Conservation (phyloP, 2,797 vertebrate species). For the Hydrocynus forskahlii region DNA sequence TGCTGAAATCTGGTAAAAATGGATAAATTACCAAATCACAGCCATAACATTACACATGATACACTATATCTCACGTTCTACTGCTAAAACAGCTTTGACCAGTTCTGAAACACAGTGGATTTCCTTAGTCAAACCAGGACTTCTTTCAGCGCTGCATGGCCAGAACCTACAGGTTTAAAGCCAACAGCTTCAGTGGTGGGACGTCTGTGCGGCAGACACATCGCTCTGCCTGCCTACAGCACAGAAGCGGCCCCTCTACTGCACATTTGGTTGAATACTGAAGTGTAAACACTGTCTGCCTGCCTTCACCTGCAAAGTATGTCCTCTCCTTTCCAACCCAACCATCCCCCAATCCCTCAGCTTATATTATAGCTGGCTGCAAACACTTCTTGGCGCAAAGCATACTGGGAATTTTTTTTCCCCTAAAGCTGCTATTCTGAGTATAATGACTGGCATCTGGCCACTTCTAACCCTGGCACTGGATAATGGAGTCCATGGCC, state of each 20-base stretch:
- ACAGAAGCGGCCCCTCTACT: slow-evolving; percentile 26
- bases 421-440: slow-evolving; percentile 77
- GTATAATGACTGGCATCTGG: slow-evolving; percentile 75
- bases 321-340: slow-evolving; percentile 25
- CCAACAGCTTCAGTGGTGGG: slow-evolving; percentile 6
- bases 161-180: slow-evolving; percentile 17
- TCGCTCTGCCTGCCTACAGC: slow-evolving; percentile 17
- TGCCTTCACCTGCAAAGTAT: slow-evolving; percentile 56
- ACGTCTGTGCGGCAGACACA: slow-evolving; percentile 42
- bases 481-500: slow-evolving; percentile 57
- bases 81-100: slow-evolving; percentile 9
- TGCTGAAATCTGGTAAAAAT: too few relatives aligned
- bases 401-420: slow-evolving; percentile 77
- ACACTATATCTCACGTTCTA: too few relatives aligned
- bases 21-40: too few relatives aligned
- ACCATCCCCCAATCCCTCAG: slow-evolving; percentile 38
- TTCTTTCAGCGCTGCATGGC: not conserved
- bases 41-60: too few relatives aligned
- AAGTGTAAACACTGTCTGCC: slow-evolving; percentile 53
- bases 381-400: slow-evolving; percentile 67
- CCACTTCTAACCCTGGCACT: slow-evolving; percentile 68
- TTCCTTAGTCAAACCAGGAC: slow-evolving; percentile 14
- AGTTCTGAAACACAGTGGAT: slow-evolving; percentile 19
- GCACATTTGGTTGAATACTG: slow-evolving; percentile 44
- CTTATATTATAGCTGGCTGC: slow-evolving; percentile 74